Percentiles rank a stretch among this genome's conserved stretches.
phyloP scores from a whole-genome alignment of 2,888 invertebrate genomes.

The Nymphalis urticae region DNA sequence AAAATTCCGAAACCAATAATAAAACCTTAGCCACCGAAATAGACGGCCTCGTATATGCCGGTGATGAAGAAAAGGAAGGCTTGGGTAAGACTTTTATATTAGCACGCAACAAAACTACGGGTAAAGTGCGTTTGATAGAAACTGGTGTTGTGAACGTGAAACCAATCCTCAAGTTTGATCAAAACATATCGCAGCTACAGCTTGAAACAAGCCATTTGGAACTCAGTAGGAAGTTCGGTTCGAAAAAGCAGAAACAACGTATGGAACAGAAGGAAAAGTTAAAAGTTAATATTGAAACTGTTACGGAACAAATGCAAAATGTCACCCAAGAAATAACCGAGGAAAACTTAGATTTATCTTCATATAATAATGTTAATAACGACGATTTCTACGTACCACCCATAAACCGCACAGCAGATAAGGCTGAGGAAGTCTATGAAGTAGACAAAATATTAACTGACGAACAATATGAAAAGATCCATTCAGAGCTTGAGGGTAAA shows the following conservation, averaged over 20 bases:
- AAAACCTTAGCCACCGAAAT: slow-evolving; percentile 53
- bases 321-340: slow-evolving; percentile 66
- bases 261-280: slow-evolving; percentile 83
- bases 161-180: slow-evolving; percentile 50
- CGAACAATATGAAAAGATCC: slow-evolving; percentile 62
- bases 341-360: slow-evolving; percentile 58
- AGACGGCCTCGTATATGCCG: slow-evolving; percentile 57
- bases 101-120: slow-evolving; percentile 58
- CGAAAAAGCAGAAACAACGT: slow-evolving; percentile 81
- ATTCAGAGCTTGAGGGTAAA: slow-evolving; percentile 54
- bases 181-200: slow-evolving; percentile 42
- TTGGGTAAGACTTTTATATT: slow-evolving; percentile 60
- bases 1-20: slow-evolving; percentile 47
- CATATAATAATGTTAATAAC: slow-evolving; percentile 57
- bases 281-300: slow-evolving; percentile 80
- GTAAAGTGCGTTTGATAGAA: slow-evolving; percentile 66
- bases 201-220: slow-evolving; percentile 61
- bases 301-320: slow-evolving; percentile 81
- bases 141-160: slow-evolving; percentile 55
- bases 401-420: slow-evolving; percentile 73
- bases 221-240: slow-evolving; percentile 84
- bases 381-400: slow-evolving; percentile 75
- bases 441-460: slow-evolving; percentile 67
- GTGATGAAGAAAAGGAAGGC: slow-evolving; percentile 56
- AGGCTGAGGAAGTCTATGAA: slow-evolving; percentile 72